A percentile compares a stretch with the other conserved stretches of the same genome.
These are phyloP conservation scores for Leucoraja erinaceus DNA, from an alignment of 2,113 vertebrate species.

Conservation along the genomic window DNA sequence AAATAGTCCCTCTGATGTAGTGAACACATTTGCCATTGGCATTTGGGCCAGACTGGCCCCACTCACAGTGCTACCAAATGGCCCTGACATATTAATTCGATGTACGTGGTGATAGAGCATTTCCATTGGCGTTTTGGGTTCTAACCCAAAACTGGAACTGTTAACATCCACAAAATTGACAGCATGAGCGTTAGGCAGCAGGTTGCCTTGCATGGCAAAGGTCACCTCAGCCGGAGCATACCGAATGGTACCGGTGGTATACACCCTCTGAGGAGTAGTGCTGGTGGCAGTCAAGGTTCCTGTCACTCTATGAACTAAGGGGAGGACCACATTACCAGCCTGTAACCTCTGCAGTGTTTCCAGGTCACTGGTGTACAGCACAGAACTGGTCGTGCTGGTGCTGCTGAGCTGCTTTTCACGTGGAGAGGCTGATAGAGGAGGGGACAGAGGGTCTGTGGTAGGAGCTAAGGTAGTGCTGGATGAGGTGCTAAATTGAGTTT, in stretches of 20 bases:
- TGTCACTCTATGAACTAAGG: conserved; percentile 88
- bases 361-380: conserved; percentile 89
- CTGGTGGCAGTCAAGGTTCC: conserved; percentile 80
- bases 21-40: conserved; percentile 88
- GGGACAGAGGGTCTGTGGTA: conserved; percentile 85
- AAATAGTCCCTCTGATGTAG: conserved; percentile 94
- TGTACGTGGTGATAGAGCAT: conserved; percentile 99
- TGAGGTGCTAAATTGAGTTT: conserved; percentile 75
- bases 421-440: conserved; percentile 91
- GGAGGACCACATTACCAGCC: conserved; percentile 88
- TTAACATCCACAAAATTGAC: conserved; percentile 96
- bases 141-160: conserved; percentile 81
- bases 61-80: conserved; percentile 75
- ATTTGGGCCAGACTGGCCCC: conserved; percentile 84
- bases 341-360: conserved; percentile 94
- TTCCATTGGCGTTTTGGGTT: conserved; percentile 99
- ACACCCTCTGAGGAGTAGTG: conserved; percentile 85
- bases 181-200: conserved; percentile 83
- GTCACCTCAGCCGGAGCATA: conserved; percentile 96
- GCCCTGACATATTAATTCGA: conserved; percentile 94
- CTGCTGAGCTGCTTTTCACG: conserved; percentile 86
- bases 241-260: conserved; percentile 97
- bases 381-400: conserved; percentile 71
- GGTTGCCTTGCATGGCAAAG: conserved; percentile 90
- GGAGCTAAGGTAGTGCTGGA: conserved; percentile 69